Evolutionary conservation across 2,113 vertebrate genomes (phyloP), one percentile per base, ranked within the genome.

Genomic region (Ciconia boyciana): DNA sequence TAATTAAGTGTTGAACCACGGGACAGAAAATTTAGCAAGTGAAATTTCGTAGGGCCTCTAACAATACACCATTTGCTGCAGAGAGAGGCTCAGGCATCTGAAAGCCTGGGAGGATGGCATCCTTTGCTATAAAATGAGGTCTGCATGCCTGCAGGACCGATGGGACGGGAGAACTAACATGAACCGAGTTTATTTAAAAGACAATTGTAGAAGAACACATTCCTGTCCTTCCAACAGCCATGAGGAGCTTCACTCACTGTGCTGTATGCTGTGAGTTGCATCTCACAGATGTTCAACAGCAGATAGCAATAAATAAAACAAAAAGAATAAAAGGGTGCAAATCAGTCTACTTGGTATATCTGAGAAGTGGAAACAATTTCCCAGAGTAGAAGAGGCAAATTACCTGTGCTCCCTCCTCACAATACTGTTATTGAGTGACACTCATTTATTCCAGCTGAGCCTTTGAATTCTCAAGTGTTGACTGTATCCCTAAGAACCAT

Each of bases 61-160:
- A 34, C 36, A 64, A 44, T 4, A 51, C 11, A 6, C 4, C 0
- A 1, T 44, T 36, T 39, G 82, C 58, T 39, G 51, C 43, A 48
- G 55, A 43, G 34, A 41, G 18, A 16, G 31, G 34, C 24, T 57
- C 31, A 31, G 24, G 20, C 6, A n/a, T 10, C 43, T 43, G 51
- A 17, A 31, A 46, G 43, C 16, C 49, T 43, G 32, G 32, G 15
- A 72, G 44, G 43, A 34, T 3, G 14, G 16, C 58, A 46, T 5
- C 31, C 31, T 16, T 24, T n/a, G 25, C 65, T 26, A 7, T 1
- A 18, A 26, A 64, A 32, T 0, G 1, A 39, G n/a, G 31, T 49
- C 72, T 46, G 5, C 5, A 5, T 7, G 31, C 13, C 31, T 39
- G 49, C 36, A 36, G 36, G 49, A 36, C 57, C 57, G 9, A 31